Evolutionary conservation across 2,797 vertebrate genomes (phyloP).

Genomic region (Arctocebus calabarensis): DNA sequence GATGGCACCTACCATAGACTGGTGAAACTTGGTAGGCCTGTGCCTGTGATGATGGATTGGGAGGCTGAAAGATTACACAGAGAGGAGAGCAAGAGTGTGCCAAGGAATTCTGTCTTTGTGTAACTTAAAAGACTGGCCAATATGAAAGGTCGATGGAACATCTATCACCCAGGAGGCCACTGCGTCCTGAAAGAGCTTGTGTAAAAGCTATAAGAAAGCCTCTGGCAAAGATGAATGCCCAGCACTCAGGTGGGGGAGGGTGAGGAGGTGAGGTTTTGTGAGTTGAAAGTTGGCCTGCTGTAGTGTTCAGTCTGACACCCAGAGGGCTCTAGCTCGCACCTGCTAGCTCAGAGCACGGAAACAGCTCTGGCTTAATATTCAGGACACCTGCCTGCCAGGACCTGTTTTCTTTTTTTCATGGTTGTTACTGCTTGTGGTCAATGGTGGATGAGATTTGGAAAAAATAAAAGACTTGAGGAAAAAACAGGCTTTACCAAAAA

Average conservation of each 20-base stretch:
- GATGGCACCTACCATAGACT: constrained; percentile 17
- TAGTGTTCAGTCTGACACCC: not conserved
- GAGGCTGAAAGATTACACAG: constrained; percentile 24
- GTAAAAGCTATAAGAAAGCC: not conserved
- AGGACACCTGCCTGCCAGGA: not conserved
- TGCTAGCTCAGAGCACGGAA: not conserved
- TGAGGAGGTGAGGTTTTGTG: not conserved
- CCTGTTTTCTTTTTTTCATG: not conserved
- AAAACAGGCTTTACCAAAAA: constrained; percentile 39
- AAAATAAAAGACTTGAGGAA: constrained; percentile 40
- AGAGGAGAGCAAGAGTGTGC: constrained; percentile 35
- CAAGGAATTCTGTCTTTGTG: constrained; percentile 25
- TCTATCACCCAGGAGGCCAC: not conserved
- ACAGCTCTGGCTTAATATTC: constrained; percentile 5
- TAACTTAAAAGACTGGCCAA: not conserved
- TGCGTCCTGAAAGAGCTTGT: not conserved
- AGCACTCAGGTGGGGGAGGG: not conserved
- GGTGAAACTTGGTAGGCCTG: constrained; percentile 24
- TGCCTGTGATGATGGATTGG: constrained; percentile 55
- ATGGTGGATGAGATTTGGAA: constrained; percentile 8
- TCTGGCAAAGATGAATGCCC: not conserved
- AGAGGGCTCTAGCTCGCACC: not conserved
- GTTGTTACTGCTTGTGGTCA: not conserved
- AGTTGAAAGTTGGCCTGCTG: not conserved
- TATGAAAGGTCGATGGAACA: not conserved